A percentile compares a stretch with the other conserved stretches of the same genome.
Evolutionary conservation across 64 coral and sea anemone genomes (phyloP).

Genomic region (Dendrophyllia cribrosa): DNA sequence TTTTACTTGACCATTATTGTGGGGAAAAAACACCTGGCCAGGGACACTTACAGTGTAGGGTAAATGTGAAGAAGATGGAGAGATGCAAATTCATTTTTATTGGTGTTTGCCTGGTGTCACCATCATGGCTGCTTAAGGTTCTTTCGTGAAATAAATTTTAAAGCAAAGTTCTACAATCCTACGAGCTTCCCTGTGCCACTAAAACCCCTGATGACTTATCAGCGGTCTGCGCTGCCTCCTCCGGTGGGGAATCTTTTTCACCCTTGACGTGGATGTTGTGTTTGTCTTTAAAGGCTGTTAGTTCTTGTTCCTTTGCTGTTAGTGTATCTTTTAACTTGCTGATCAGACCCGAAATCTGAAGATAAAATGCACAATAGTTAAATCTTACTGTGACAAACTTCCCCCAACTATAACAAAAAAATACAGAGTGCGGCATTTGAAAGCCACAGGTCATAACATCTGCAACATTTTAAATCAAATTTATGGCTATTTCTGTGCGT

Average conservation of each 20-base stretch:
- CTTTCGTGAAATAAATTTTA: too few species aligned
- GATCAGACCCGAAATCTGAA: slow-evolving; percentile 19
- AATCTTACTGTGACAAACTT: neutral
- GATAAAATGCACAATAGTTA: neutral
- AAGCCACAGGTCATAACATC: too few species aligned
- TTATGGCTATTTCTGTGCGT: too few species aligned
- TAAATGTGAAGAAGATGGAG: too few species aligned
- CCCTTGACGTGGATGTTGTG: slow-evolving; percentile 70
- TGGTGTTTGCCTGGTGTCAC: too few species aligned
- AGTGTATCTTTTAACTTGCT: slow-evolving; percentile 37
- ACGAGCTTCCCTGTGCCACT: slow-evolving; percentile 40
- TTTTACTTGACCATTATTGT: too few species aligned
- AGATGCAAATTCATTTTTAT: too few species aligned
- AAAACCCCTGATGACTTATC: slow-evolving; percentile 66
- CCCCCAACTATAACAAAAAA: neutral
- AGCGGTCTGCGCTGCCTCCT: slow-evolving; percentile 2
- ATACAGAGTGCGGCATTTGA: too few species aligned
- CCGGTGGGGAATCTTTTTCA: slow-evolving; percentile 23
- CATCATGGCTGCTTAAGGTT: too few species aligned
- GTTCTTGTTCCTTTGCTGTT: slow-evolving; percentile 51
- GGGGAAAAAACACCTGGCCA: too few species aligned
- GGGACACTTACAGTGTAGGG: too few species aligned
- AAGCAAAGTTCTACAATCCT: neutral
- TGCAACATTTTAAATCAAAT: too few species aligned
- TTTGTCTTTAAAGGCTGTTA: slow-evolving; percentile 68